Base-by-base conservation (phyloP, 2,888 invertebrate genomes). In the Omphaloscelis lunosa region DNA sequence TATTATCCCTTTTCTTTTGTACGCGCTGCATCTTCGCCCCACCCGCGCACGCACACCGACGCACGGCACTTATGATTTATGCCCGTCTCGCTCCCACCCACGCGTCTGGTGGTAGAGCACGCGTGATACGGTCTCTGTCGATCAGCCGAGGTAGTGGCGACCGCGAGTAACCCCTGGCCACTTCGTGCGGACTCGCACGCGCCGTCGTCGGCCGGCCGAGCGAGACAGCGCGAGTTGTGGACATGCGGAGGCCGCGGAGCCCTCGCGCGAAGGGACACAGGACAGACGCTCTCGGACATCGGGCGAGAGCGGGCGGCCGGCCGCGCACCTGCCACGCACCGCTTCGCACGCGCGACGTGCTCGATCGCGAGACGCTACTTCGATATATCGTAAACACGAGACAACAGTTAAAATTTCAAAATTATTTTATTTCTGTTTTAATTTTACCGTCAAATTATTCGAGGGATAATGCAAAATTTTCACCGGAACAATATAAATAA, bases 231-330 rank as follows among this genome's bases (percentile, higher is more conserved):
- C 91, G 93, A 95, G 85, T 93, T 91, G 95, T 93, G 95, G 96
- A 95, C 96, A 95, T 92, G 93, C 91, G 93, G 95, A 94, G 95
- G 95, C 95, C 95, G 93, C 93, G 93, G 94, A 95, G 96, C 95
- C 96, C 96, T 96, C 95, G 96, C 95, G 95, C 93, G 92, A 96
- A 96, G 97, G 97, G 96, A 97, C 96, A 96, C 94, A 94, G 96
- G 97, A 96, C 97, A 97, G 97, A 97, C 97, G 97, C 95, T 96
- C 96, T 96, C 96, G 97, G 97, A 97, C 97, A 97, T 91, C 97
- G 96, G 96, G 95, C 97, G 96, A 95, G 97, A 96, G 96, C 96
- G 96, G 97, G 96, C 95, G 96, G 95, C 94, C 94, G 95, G 95
- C 95, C 94, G 95, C 91, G 95, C 96, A 95, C 96, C 96, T 96